Evolutionary conservation across 2,888 invertebrate genomes (phyloP).

Genomic region (Metopia argyrocephala): DNA sequence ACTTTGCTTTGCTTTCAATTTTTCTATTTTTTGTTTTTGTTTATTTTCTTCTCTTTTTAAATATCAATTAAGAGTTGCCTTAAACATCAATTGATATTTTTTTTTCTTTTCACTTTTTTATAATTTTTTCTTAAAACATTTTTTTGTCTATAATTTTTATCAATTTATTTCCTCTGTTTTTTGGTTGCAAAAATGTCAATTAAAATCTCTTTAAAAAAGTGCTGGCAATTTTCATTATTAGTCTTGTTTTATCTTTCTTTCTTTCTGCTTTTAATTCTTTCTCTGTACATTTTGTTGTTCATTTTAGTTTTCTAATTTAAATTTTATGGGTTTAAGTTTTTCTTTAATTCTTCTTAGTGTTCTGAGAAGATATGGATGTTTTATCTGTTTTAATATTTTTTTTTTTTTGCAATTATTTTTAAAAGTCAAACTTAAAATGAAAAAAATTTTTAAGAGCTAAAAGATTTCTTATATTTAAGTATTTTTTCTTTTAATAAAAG

Average conservation of each 20-base stretch:
- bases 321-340: conserved; percentile 7
- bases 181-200: not conserved
- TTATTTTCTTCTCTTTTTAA: not conserved
- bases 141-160: not conserved
- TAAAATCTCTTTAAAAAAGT: conserved; percentile 11
- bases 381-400: not conserved
- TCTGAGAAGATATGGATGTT: too few relatives aligned
- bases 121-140: not conserved
- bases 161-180: not conserved
- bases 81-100: not conserved
- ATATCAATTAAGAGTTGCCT: not conserved
- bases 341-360: not conserved
- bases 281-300: not conserved
- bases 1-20: not conserved
- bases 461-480: too few relatives aligned
- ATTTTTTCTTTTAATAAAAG: too few relatives aligned
- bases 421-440: too few relatives aligned
- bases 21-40: not conserved
- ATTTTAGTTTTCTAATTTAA: not conserved
- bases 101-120: not conserved
- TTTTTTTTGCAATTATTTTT: not conserved
- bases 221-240: not conserved
- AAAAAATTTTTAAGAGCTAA: too few relatives aligned
- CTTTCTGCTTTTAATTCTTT: not conserved
- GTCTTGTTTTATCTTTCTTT: not conserved